Evolutionary conservation across 1,140 invertebrate genomes (phyloP).

Genomic region (Medauroidea extradentata): DNA sequence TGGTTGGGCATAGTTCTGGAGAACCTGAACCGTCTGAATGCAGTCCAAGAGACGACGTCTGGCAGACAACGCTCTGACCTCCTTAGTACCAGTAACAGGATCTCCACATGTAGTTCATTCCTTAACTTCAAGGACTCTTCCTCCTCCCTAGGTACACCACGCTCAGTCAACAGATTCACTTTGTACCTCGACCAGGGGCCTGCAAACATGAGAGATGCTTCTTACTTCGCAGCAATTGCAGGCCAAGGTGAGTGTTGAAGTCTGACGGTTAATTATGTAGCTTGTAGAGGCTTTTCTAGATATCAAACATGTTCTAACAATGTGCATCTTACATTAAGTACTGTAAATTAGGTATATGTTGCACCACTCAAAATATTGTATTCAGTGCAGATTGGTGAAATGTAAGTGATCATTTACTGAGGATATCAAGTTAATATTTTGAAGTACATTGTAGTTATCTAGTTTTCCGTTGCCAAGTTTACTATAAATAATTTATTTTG

Average conservation of each 20-base stretch:
- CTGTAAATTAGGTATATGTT: background rate
- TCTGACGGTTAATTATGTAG: background rate
- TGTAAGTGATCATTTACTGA: too few species aligned
- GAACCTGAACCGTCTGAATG: constrained; percentile 62
- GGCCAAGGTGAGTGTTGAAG: constrained; percentile 63
- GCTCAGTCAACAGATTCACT: constrained; percentile 31
- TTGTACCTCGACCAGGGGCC: constrained; percentile 15
- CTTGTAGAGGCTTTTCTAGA: too few species aligned
- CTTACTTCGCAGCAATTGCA: constrained; percentile 72
- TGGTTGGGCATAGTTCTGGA: constrained; percentile 83
- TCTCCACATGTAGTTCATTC: constrained; percentile 49
- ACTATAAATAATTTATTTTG: too few species aligned
- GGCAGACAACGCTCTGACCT: background rate
- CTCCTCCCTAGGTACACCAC: constrained; percentile 41
- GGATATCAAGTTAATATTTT: too few species aligned
- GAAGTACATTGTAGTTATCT: too few species aligned
- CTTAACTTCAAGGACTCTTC: constrained; percentile 23
- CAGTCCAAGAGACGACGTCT: constrained; percentile 29
- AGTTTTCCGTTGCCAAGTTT: too few species aligned
- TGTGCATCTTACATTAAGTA: background rate
- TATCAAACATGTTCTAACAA: background rate
- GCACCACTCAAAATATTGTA: too few species aligned
- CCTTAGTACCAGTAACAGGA: constrained; percentile 37
- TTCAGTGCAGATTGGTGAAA: too few species aligned
- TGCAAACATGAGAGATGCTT: constrained; percentile 61